phyloP scores from a whole-genome alignment of 2,888 invertebrate genomes.

The Metallyticus violacea region DNA sequence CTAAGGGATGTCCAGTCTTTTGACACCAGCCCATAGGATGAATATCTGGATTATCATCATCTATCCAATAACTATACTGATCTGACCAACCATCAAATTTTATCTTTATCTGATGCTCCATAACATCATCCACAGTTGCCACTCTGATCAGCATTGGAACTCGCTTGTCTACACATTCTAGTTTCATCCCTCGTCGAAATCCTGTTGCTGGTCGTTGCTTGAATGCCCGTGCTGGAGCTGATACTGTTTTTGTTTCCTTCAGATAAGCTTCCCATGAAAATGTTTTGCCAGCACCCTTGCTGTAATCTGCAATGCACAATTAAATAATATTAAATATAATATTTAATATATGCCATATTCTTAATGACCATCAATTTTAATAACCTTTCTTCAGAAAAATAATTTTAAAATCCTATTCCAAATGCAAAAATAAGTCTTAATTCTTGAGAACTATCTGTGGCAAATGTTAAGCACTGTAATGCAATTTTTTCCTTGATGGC shows the following conservation, averaged over 20 bases:
- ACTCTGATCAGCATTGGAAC: slow-evolving; percentile 80
- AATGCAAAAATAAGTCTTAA: no score
- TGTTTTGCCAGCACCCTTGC: slow-evolving; percentile 47
- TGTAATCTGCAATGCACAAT: slow-evolving; percentile 54
- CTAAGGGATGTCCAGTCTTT: slow-evolving; percentile 82
- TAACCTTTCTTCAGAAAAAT: no score
- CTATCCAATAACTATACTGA: slow-evolving; percentile 81
- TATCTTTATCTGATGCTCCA: slow-evolving; percentile 72
- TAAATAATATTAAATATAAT: no score
- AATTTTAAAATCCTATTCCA: no score
- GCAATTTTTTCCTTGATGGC: no score
- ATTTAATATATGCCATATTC: no score
- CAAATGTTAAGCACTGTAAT: no score
- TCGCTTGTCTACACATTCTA: slow-evolving; percentile 83
- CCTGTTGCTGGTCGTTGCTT: slow-evolving; percentile 72
- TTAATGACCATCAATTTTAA: no score
- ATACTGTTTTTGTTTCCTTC: slow-evolving; percentile 65
- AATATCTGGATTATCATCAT: slow-evolving; percentile 86
- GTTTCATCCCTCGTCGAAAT: slow-evolving; percentile 80
- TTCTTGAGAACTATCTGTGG: no score
- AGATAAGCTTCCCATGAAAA: slow-evolving; percentile 88
- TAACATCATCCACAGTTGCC: slow-evolving; percentile 74
- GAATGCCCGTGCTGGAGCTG: slow-evolving; percentile 81
- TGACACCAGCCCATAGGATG: slow-evolving; percentile 91
- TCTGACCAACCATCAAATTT: slow-evolving; percentile 89